These are phyloP conservation scores for Sericinus montela DNA, from an alignment of 2,888 invertebrate genomes.

Conservation along the genomic window DNA sequence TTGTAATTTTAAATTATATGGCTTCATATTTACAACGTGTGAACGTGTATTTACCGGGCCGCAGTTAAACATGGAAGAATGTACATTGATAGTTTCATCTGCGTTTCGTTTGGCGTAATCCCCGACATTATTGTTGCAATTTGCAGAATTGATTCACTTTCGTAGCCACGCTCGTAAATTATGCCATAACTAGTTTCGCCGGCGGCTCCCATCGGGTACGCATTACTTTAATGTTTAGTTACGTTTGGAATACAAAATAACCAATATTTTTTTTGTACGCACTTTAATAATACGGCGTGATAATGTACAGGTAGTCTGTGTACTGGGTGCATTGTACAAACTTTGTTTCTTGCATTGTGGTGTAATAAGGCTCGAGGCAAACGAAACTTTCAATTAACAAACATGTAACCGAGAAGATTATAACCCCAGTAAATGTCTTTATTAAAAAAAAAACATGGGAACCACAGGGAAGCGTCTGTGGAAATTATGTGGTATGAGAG, in stretches of 20 bases:
- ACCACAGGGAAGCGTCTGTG: no score
- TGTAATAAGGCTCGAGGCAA: slow-evolving; percentile 5
- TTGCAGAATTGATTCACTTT: slow-evolving; percentile 27
- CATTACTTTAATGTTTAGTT: slow-evolving; percentile 13
- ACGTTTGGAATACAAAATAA: slow-evolving; percentile 10
- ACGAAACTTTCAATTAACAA: slow-evolving; percentile 3
- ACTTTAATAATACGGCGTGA: slow-evolving; percentile 14
- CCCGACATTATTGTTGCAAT: slow-evolving; percentile 21
- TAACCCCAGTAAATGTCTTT: no score
- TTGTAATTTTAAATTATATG: slow-evolving; percentile 13
- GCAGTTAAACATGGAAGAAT: slow-evolving; percentile 5
- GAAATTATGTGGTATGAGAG: no score
- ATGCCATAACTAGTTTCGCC: slow-evolving; percentile 17
- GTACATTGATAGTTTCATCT: slow-evolving; percentile 16
- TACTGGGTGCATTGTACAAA: not conserved
- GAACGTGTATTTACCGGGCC: slow-evolving; percentile 8
- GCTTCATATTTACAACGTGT: slow-evolving; percentile 16
- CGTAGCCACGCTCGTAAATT: slow-evolving; percentile 15
- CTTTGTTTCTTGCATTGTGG: slow-evolving; percentile 7
- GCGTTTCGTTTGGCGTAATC: slow-evolving; percentile 16
- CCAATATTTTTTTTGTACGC: slow-evolving; percentile 7
- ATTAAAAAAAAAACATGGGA: no score
- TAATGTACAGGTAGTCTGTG: slow-evolving; percentile 3
- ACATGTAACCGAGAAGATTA: no score
- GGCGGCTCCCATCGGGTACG: slow-evolving; percentile 5